These are phyloP conservation scores for Limnodromus scolopaceus DNA, from an alignment of 2,797 vertebrate genomes.

Conservation along the genomic window DNA sequence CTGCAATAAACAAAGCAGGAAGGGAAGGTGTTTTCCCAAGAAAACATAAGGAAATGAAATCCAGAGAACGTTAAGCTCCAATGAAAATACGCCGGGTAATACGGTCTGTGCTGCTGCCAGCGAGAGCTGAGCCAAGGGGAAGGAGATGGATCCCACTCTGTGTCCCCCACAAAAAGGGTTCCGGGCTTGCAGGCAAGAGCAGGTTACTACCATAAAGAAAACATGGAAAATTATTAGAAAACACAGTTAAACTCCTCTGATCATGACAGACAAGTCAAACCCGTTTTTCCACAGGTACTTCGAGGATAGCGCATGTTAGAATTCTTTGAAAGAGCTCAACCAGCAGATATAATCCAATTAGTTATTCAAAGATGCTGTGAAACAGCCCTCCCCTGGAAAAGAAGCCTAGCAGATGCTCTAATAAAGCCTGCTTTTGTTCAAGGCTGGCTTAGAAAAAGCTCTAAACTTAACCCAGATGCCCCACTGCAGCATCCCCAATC, in stretches of 20 bases:
- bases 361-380: neutral
- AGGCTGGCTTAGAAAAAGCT: neutral
- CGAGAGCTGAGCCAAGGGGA: neutral
- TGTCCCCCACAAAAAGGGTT: neutral
- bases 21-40: slow-evolving; percentile 31
- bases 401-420: neutral
- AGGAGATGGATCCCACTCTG: neutral
- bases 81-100: neutral
- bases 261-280: slow-evolving; percentile 5
- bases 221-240: slow-evolving; percentile 5
- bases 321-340: slow-evolving; percentile 42
- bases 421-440: slow-evolving; percentile 12
- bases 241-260: neutral
- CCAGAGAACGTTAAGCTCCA: neutral
- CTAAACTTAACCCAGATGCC: slow-evolving; percentile 1
- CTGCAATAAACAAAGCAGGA: neutral
- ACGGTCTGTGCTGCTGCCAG: neutral
- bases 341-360: slow-evolving; percentile 23
- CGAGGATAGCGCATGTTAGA: neutral
- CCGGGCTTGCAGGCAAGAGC: neutral
- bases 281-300: slow-evolving; percentile 27
- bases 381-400: neutral
- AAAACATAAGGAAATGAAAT: neutral
- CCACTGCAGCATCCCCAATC: neutral
- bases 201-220: neutral